A percentile compares a stretch with the other conserved stretches of the same genome.
These are phyloP conservation scores for Pterocles burchelli DNA, from an alignment of 2,113 vertebrate species.

Conservation along the genomic window DNA sequence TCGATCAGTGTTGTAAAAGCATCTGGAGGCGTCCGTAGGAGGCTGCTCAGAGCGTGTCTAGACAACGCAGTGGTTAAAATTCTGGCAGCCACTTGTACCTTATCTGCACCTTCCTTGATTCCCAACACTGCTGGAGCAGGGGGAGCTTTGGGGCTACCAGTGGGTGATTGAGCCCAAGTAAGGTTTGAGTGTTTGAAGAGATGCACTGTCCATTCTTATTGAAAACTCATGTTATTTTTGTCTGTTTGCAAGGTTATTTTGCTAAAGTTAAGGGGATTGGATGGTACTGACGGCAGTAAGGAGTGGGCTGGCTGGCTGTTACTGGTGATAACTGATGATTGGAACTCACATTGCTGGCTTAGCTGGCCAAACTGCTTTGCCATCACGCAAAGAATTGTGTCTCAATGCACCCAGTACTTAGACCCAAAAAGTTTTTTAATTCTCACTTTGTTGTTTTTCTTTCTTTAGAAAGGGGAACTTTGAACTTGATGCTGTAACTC, in stretches of 20 bases:
- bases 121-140: not conserved
- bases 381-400: not conserved
- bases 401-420: not conserved
- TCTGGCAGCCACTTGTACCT: not conserved
- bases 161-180: not conserved
- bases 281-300: not conserved
- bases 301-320: not conserved
- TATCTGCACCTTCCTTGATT: not conserved
- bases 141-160: not conserved
- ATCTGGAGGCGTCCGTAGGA: conserved; percentile 42
- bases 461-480: not conserved
- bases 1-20: conserved; percentile 28
- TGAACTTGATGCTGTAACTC: not conserved
- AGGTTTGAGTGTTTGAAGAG: not conserved
- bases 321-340: not conserved
- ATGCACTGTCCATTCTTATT: accelerated
- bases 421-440: not conserved
- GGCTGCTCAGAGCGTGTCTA: conserved; percentile 38
- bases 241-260: not conserved
- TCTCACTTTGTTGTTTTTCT: not conserved
- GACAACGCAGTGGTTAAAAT: not conserved
- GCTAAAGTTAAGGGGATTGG: not conserved
- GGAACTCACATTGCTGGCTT: not conserved
- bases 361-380: conserved; percentile 21
- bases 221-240: accelerated